Conservation (phyloP, 1,140 invertebrate species). For the Eurosta solidaginis region DNA sequence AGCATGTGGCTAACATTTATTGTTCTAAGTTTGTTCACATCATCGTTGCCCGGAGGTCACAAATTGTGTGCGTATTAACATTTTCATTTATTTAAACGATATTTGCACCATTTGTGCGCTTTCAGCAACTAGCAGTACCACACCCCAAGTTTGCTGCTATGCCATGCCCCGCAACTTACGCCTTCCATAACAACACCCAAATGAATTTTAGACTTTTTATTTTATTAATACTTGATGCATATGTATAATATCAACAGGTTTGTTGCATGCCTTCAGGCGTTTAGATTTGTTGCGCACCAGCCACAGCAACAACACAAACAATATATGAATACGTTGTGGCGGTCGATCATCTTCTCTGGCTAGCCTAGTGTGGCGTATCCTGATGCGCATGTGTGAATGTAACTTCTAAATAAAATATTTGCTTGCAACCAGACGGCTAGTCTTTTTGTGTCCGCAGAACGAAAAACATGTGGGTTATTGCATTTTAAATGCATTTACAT, state of each 20-base stretch:
- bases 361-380: background rate
- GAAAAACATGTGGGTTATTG: background rate
- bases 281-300: background rate
- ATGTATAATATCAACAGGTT: background rate
- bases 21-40: too few relatives aligned
- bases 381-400: background rate
- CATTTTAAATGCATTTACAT: background rate
- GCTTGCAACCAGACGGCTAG: background rate
- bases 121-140: background rate
- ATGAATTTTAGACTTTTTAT: background rate
- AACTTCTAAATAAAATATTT: background rate
- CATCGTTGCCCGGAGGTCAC: background rate
- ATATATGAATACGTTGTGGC: background rate
- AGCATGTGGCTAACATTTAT: too few relatives aligned
- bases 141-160: background rate
- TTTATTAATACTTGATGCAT: background rate
- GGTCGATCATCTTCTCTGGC: background rate
- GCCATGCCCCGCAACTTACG: background rate
- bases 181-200: background rate
- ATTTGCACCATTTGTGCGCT: background rate
- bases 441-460: background rate
- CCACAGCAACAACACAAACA: too few relatives aligned
- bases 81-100: conserved; percentile 32
- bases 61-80: conserved; percentile 28
- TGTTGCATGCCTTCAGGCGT: background rate